Conservation (phyloP, 2,888 invertebrate species). For the Chrysolina americana region DNA sequence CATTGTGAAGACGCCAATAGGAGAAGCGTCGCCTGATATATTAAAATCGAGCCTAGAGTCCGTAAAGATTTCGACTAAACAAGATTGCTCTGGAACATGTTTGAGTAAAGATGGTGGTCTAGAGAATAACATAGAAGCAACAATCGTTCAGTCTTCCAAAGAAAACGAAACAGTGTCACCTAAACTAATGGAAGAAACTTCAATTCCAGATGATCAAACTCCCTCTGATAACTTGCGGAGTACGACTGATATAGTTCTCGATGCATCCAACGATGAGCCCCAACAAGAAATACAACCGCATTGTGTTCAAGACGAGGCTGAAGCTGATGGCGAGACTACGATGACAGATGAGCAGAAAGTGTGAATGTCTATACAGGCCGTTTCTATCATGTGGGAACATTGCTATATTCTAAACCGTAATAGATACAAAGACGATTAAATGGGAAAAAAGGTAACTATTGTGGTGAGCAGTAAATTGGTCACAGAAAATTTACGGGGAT, state of each 20-base stretch:
- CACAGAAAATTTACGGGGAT: too few relatives aligned
- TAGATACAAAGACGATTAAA: too few relatives aligned
- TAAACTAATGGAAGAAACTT: background rate
- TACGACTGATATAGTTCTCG: background rate
- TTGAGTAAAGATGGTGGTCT: background rate
- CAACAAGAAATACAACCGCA: background rate
- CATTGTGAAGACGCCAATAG: slow-evolving; percentile 48
- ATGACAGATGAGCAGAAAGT: background rate
- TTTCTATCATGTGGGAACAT: too few relatives aligned
- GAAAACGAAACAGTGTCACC: background rate
- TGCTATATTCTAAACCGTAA: too few relatives aligned
- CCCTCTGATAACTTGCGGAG: background rate
- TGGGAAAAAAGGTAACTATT: too few relatives aligned
- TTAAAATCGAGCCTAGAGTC: slow-evolving; percentile 49
- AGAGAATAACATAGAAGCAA: background rate
- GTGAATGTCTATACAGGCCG: background rate
- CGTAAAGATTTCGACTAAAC: slow-evolving; percentile 46
- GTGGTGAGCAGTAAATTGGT: too few relatives aligned
- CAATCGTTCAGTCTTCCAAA: background rate
- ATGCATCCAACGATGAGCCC: background rate
- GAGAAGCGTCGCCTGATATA: slow-evolving; percentile 46
- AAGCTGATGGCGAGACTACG: background rate
- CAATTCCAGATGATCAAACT: background rate
- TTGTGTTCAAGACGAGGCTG: background rate
- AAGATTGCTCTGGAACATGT: slow-evolving; percentile 23